Base-by-base conservation (phyloP, 2,113 vertebrate species). In the Tragelaphus scriptus region DNA sequence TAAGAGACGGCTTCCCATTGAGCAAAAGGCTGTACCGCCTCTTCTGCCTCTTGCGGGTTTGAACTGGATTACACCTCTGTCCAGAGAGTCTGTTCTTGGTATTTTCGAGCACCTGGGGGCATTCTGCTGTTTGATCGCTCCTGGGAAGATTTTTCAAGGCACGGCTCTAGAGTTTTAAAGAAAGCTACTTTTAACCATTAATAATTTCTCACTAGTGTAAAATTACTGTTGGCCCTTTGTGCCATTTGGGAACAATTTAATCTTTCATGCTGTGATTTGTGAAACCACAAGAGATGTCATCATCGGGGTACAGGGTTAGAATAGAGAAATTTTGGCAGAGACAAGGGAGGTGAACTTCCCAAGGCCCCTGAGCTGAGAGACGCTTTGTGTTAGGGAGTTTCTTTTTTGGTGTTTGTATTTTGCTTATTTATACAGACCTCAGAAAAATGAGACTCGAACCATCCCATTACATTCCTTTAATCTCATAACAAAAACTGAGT, bases 321-420 rank as follows among this genome's bases (percentile, higher is more conserved):
- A 92, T 84, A 88, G 91, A 97, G 88, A 97, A 21, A 68, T 95
- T 88, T 71, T 97, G 97, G 97, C 94, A 95, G 80, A 92, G 82
- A 36, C 49, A 68, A 88, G 84, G 97, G 97, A 95, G 92, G 94
- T 97, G 96, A 98, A 95, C 26, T 98, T 98, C 77, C 96, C 94
- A 98, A 97, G 87, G 96, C 88, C 94, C 82, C 88, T 80, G 61
- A 91, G 82, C 91, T 97, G 44, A 97, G 85, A 97, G 94, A 82
- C 3, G 0, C 94, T 96, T 98, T 98, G 90, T 97, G 5, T 97
- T 97, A 90, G 23, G 61, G 61, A n/a, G 26, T 94, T 96, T 87
- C 19, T 77, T 97, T 96, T 96, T 96, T 59, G 93, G 49, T 81
- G 30, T 90, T 90, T 94, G 21, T 87, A 68, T 97, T 92, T 97